Percentiles rank a stretch among this genome's conserved stretches.
Conservation (phyloP, 2,888 invertebrate species). For the Harpagoxenus sublaevis region DNA sequence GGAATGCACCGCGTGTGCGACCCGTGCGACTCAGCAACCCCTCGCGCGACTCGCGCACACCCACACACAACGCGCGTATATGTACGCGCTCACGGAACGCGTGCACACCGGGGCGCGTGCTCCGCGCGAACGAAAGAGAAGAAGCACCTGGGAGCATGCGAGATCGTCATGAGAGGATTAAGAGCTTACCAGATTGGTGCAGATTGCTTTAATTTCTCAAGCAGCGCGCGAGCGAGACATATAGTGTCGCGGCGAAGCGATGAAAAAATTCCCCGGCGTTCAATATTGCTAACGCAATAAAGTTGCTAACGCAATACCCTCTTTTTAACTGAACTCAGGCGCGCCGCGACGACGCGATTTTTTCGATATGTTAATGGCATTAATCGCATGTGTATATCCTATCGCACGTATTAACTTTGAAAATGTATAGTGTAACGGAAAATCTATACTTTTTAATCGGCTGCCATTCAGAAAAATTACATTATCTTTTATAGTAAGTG, state of each 20-base stretch:
- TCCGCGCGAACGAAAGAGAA: slow-evolving; percentile 39
- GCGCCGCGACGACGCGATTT: background rate
- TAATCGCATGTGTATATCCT: background rate
- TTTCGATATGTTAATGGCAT: background rate
- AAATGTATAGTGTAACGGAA: background rate
- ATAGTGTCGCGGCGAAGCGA: background rate
- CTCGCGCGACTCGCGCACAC: slow-evolving; percentile 18
- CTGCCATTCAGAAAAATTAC: background rate
- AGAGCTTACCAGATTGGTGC: slow-evolving; percentile 61
- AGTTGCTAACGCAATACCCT: background rate
- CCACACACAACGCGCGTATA: background rate
- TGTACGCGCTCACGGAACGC: slow-evolving; percentile 10
- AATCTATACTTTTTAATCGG: background rate
- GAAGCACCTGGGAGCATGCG: slow-evolving; percentile 47
- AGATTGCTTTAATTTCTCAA: slow-evolving; percentile 68
- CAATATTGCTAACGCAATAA: slow-evolving; percentile 20
- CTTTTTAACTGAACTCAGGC: background rate
- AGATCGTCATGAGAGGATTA: slow-evolving; percentile 65
- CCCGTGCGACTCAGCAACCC: slow-evolving; percentile 35
- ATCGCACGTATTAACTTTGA: too few relatives aligned
- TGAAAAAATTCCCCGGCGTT: slow-evolving; percentile 25
- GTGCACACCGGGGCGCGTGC: slow-evolving; percentile 33
- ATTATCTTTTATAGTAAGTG: background rate
- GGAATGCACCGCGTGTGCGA: slow-evolving; percentile 45
- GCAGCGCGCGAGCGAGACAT: slow-evolving; percentile 29